Conservation (phyloP, 2,113 vertebrate species). For the Drymodes brunneopygia region DNA sequence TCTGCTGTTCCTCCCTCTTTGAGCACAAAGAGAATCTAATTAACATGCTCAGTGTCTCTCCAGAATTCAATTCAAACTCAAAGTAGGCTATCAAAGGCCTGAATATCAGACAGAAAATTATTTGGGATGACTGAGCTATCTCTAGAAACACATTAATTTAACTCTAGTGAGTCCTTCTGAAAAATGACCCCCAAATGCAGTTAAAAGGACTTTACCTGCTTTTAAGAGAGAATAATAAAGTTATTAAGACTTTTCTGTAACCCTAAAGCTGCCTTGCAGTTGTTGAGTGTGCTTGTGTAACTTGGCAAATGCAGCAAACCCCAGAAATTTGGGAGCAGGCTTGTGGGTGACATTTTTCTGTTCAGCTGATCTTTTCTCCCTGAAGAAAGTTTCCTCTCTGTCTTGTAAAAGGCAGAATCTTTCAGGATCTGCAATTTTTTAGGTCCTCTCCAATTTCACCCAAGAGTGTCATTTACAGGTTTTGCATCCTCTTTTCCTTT, state of each 20-base stretch:
- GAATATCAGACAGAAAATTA: constrained; percentile 72
- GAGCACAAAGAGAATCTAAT: constrained; percentile 63
- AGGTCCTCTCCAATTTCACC: background rate
- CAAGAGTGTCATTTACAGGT: background rate
- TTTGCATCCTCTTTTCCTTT: background rate
- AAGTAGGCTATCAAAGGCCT: constrained; percentile 77
- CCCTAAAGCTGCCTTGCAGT: constrained; percentile 45
- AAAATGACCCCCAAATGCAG: constrained; percentile 61
- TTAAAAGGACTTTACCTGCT: constrained; percentile 69
- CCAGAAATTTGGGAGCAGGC: background rate
- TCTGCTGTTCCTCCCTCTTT: constrained; percentile 17
- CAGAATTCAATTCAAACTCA: constrained; percentile 79
- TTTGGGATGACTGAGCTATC: constrained; percentile 74
- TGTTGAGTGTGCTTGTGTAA: background rate
- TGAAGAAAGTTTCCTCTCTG: background rate
- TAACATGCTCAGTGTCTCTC: constrained; percentile 69
- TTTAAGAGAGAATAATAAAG: constrained; percentile 63
- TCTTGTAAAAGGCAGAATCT: background rate
- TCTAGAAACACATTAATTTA: constrained; percentile 74
- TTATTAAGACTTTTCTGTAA: constrained; percentile 60
- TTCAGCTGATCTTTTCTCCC: background rate
- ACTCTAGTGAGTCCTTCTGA: constrained; percentile 62
- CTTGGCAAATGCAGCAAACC: constrained; percentile 40
- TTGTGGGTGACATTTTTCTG: background rate
- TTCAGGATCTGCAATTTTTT: background rate